Evolutionary conservation across 92 coral and sea anemone genomes (phyloP), one percentile per base, ranked within the genome.

Genomic region (Epizoanthus stellaris): DNA sequence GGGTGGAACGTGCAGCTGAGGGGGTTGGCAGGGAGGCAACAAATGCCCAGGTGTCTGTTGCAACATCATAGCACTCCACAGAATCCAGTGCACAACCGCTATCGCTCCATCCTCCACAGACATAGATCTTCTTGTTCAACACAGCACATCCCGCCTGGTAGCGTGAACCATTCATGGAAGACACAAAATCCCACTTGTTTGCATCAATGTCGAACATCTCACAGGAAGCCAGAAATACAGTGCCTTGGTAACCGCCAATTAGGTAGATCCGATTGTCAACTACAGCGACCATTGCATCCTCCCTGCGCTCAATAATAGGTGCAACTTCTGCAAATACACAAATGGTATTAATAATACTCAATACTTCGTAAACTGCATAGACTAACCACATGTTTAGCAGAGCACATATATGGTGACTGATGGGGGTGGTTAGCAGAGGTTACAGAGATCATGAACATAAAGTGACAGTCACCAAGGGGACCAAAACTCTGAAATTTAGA

Each of bases 21-120:
- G 99, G 99, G 0, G 95, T 94, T 4, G 98, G 98, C 38, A 96
- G 87, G 4, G 98, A 87, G 15, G 92, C 93, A 13, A 96, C 83
- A 10, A 70, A 47, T 0, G 95, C 75, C 99, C 99, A 96, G 15
- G 95, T 87, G 81, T 96, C 89, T n/a, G 93, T 91, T n/a, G 75
- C 72, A 3, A 93, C 91, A 76, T 94, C 96, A 69, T 96, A 96
- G 79, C 98, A 90, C 75, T 94, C 99, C 38, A 96, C 99, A 1
- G 90, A 67, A 23, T 89, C 85, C 7, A 96, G 82, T 3, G 95
- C 99, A 20, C 87, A 82, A 42, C 99, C 99, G 53, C 89, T 90
- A 14, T 95, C 99, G 19, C 89, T 94, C 99, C 99, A 96, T 0
- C 99, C 99, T 4, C 99, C 99, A 88, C 99, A 96, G 10, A 96